phyloP scores from a whole-genome alignment of 2,113 vertebrate genomes.

The Megaceryle torquata region DNA sequence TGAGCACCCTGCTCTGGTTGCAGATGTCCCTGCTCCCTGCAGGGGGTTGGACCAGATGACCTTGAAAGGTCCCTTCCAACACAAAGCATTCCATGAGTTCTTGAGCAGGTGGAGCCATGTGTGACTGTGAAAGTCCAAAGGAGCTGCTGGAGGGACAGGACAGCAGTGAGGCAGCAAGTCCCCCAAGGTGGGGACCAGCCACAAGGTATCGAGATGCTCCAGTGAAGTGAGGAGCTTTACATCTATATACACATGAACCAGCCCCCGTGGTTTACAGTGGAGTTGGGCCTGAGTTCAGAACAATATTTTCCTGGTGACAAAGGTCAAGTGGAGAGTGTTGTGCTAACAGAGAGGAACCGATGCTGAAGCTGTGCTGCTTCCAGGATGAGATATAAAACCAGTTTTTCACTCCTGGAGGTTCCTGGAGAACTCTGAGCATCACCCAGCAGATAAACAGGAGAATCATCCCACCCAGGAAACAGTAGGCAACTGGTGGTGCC shows the following conservation, averaged over 20 bases:
- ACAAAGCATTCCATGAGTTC: background rate
- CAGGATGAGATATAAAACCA: background rate
- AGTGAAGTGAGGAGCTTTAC: background rate
- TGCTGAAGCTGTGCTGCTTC: background rate
- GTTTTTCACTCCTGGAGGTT: background rate
- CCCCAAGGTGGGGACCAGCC: background rate
- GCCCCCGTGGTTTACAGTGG: background rate
- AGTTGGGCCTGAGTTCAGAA: background rate
- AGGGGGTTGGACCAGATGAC: background rate
- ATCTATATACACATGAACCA: background rate
- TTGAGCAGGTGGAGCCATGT: background rate
- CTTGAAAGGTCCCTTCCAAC: background rate
- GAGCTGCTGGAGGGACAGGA: background rate
- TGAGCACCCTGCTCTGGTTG: background rate
- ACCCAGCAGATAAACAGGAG: background rate
- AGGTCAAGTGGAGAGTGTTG: background rate
- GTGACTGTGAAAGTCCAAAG: background rate
- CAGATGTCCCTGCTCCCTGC: background rate
- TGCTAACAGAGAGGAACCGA: background rate
- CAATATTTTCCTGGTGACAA: fast-evolving
- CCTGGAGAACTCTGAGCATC: background rate
- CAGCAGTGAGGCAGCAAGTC: no score
- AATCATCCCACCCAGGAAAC: background rate
- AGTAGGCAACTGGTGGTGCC: background rate
- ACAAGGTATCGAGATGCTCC: fast-evolving